These are phyloP conservation scores for Rhimphoctona megacephalus DNA, from an alignment of 2,888 invertebrate genomes.

Conservation along the genomic window DNA sequence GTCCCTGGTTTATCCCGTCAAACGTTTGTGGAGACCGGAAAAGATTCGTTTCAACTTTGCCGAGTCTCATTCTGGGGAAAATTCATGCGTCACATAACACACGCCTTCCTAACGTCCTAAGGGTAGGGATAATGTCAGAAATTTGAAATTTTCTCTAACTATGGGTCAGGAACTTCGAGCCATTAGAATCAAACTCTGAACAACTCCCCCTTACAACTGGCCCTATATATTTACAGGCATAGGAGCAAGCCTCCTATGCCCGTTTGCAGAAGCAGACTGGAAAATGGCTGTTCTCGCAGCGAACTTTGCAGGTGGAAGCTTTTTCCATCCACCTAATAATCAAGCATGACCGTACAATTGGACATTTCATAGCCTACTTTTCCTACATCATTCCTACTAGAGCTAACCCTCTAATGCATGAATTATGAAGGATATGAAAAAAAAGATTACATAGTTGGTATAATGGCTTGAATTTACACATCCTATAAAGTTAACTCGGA, in stretches of 20 bases:
- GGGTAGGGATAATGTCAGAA: slow-evolving; percentile 68
- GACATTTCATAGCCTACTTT: background rate
- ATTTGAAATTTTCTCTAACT: slow-evolving; percentile 71
- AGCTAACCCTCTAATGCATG: background rate
- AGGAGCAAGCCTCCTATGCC: no score
- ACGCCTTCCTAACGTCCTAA: background rate
- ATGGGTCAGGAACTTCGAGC: slow-evolving; percentile 58
- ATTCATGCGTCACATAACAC: slow-evolving; percentile 50
- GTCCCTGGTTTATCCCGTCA: background rate
- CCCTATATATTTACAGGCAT: background rate
- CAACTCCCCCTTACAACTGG: background rate
- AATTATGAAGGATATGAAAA: background rate
- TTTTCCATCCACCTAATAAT: slow-evolving; percentile 16
- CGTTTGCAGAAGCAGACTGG: background rate
- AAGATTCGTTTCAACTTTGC: slow-evolving; percentile 1
- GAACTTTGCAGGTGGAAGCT: slow-evolving; percentile 10
- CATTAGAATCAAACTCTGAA: slow-evolving; percentile 37
- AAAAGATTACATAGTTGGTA: background rate
- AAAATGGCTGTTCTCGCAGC: background rate
- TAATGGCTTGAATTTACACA: background rate
- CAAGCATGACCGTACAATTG: slow-evolving; percentile 2
- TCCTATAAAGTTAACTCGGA: background rate
- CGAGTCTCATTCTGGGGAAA: slow-evolving; percentile 39
- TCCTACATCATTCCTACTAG: background rate
- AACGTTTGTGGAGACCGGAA: background rate